Conservation (phyloP, 2,113 vertebrate species). For the Oncorhynchus mykiss region DNA sequence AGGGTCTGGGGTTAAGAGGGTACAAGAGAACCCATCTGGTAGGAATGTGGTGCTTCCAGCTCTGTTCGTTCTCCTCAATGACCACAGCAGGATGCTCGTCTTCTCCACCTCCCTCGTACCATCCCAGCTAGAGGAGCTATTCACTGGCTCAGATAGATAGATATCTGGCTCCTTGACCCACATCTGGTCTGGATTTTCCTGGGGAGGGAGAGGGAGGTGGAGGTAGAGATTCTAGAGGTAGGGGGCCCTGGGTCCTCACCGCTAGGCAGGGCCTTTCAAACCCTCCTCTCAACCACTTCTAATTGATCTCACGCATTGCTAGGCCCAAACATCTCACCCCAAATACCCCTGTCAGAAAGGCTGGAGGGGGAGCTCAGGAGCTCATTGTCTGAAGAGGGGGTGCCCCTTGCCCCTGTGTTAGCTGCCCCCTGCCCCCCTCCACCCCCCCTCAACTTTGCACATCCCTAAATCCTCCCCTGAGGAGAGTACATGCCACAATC, state of each 20-base stretch:
- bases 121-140: conserved; percentile 71
- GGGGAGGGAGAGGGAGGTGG: conserved; percentile 52
- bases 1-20: too few relatives aligned
- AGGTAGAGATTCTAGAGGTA: conserved; percentile 68
- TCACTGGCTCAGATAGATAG: conserved; percentile 73
- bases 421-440: conserved; percentile 31
- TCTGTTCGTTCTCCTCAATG: conserved; percentile 56
- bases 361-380: conserved; percentile 9
- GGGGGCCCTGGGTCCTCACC: conserved; percentile 66
- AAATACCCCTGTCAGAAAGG: conserved; percentile 44
- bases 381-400: conserved; percentile 48
- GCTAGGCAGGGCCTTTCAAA: conserved; percentile 68
- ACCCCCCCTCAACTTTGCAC: conserved; percentile 45
- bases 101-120: conserved; percentile 58
- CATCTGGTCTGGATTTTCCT: conserved; percentile 66
- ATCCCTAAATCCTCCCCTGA: conserved; percentile 73
- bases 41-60: conserved; percentile 23
- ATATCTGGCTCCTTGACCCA: conserved; percentile 80
- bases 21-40: neutral
- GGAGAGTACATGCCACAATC: conserved; percentile 75
- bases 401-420: conserved; percentile 32
- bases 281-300: conserved; percentile 69
- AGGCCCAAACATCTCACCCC: conserved; percentile 68
- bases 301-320: conserved; percentile 74
- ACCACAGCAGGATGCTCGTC: conserved; percentile 63